A percentile compares a stretch with the other conserved stretches of the same genome.
phyloP scores from a whole-genome alignment of 2,113 vertebrate species.

The Triplophysa tibetana region DNA sequence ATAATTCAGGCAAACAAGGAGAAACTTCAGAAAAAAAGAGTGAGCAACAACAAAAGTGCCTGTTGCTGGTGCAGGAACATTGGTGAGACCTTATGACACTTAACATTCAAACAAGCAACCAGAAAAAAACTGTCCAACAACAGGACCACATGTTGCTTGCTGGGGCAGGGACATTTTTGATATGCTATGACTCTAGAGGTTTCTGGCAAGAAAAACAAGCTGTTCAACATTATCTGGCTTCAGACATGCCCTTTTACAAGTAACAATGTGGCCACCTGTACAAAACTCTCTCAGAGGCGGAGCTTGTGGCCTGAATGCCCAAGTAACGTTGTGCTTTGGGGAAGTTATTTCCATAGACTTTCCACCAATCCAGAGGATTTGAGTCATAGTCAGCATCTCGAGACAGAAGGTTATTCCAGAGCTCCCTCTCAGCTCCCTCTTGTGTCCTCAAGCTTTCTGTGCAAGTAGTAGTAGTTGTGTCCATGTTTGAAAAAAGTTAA shows the following conservation, averaged over 20 bases:
- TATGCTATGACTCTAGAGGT: background rate
- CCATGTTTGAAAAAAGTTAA: no score
- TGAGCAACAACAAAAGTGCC: no score
- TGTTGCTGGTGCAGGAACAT: no score
- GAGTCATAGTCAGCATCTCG: constrained; percentile 22
- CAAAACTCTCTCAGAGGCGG: constrained; percentile 2
- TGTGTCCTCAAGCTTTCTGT: no score
- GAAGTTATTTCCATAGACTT: constrained; percentile 29
- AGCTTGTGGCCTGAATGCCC: constrained; percentile 26
- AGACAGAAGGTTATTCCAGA: background rate
- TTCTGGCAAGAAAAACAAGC: constrained; percentile 28
- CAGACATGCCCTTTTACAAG: background rate
- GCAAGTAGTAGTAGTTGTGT: no score
- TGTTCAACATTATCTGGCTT: constrained; percentile 11
- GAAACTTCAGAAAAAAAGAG: no score
- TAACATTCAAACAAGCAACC: background rate
- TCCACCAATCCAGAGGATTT: constrained; percentile 37
- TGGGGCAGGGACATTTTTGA: no score
- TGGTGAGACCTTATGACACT: background rate
- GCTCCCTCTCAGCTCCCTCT: background rate
- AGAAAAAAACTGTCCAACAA: background rate
- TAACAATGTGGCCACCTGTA: background rate
- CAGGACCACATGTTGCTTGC: background rate
- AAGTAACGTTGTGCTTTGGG: constrained; percentile 18
- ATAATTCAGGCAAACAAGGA: background rate